phyloP scores from a whole-genome alignment of 2,113 vertebrate genomes.

The Haemorhous mexicanus region DNA sequence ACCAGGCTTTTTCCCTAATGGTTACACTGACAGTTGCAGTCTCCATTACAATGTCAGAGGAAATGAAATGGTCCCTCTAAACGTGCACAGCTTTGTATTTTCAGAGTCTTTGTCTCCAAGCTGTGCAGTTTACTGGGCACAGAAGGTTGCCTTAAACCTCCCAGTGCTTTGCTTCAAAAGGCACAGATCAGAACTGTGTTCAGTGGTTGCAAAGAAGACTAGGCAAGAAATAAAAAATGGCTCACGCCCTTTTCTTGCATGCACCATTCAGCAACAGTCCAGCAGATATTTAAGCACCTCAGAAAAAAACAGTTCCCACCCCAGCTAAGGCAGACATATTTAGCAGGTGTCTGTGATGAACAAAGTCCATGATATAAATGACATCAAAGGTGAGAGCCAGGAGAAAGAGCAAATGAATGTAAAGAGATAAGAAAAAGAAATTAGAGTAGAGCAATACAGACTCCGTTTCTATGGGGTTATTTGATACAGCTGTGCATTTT shows the following conservation, averaged over 20 bases:
- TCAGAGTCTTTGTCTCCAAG: neutral
- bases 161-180: constrained; percentile 20
- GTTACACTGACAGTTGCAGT: neutral
- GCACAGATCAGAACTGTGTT: neutral
- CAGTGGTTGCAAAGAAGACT: neutral
- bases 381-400: neutral
- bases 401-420: neutral
- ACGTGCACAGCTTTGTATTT: neutral
- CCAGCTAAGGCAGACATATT: neutral
- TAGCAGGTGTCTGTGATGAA: neutral
- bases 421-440: constrained; percentile 5
- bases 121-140: neutral
- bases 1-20: neutral
- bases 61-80: neutral
- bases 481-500: neutral
- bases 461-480: neutral
- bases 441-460: neutral
- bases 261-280: neutral
- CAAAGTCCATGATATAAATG: neutral
- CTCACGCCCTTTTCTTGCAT: neutral
- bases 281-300: neutral
- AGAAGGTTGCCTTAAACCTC: constrained; percentile 6
- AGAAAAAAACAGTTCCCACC: neutral
- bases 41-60: neutral
- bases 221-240: neutral